These are phyloP conservation scores for Drosophila merina DNA, from an alignment of 2,888 invertebrate species.

Conservation along the genomic window DNA sequence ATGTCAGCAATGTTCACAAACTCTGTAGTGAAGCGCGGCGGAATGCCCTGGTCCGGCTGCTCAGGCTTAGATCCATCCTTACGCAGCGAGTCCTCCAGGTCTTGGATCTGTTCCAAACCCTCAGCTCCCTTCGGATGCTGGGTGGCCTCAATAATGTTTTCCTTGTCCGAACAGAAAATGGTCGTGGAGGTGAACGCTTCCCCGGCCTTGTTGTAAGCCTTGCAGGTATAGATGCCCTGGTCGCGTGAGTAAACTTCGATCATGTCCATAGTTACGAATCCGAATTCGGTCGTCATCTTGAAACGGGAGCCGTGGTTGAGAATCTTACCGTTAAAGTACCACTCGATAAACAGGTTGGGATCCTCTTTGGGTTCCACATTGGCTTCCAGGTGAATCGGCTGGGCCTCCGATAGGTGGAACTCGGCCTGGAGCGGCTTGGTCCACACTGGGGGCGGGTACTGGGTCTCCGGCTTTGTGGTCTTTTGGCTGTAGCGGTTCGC, in stretches of 20 bases:
- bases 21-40: constrained; percentile 94
- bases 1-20: constrained; percentile 93
- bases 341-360: constrained; percentile 95
- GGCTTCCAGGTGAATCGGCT: constrained; percentile 95
- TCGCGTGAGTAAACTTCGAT: constrained; percentile 96
- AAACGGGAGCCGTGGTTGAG: constrained; percentile 94
- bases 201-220: constrained; percentile 93
- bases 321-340: constrained; percentile 96
- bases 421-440: constrained; percentile 92
- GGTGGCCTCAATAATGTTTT: constrained; percentile 92
- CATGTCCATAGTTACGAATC: constrained; percentile 97
- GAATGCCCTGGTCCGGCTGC: constrained; percentile 91
- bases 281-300: constrained; percentile 97
- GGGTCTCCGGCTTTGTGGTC: constrained; percentile 89
- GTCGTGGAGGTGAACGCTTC: constrained; percentile 97
- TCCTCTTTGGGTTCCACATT: constrained; percentile 97
- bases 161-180: constrained; percentile 92
- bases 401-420: constrained; percentile 91
- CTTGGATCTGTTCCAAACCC: constrained; percentile 95
- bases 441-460: constrained; percentile 94
- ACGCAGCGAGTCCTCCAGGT: constrained; percentile 93
- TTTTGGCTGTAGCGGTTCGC: constrained; percentile 89
- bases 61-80: constrained; percentile 88
- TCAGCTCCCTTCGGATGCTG: constrained; percentile 98
- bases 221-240: constrained; percentile 96